Evolutionary conservation across 1,140 invertebrate genomes (phyloP).

Genomic region (Thrips palmi): DNA sequence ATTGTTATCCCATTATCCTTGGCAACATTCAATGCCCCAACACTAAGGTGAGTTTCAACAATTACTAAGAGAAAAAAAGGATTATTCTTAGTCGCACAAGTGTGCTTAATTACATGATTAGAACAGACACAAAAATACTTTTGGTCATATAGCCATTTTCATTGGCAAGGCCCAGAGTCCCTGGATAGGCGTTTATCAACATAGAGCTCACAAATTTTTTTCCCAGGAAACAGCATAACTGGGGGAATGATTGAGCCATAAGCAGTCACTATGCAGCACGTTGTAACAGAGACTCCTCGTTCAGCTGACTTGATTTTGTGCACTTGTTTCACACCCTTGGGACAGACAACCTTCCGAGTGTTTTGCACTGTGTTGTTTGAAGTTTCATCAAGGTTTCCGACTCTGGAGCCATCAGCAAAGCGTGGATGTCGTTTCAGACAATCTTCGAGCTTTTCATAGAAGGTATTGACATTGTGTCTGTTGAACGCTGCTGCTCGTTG

Average conservation of each 20-base stretch:
- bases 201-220: slow-evolving; percentile 18
- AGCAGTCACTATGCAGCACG: slow-evolving; percentile 18
- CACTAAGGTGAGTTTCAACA: slow-evolving; percentile 20
- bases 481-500: slow-evolving; percentile 19
- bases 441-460: no score
- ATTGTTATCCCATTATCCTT: slow-evolving; percentile 19
- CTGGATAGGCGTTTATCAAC: slow-evolving; percentile 20
- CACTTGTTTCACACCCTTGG: slow-evolving; percentile 21
- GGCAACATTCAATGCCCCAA: slow-evolving; percentile 18
- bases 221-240: slow-evolving; percentile 20
- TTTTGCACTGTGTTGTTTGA: slow-evolving; percentile 25
- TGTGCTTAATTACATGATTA: slow-evolving; percentile 25
- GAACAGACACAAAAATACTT: slow-evolving; percentile 24
- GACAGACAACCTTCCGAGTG: slow-evolving; percentile 21
- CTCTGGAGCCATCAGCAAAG: slow-evolving; percentile 13
- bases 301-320: slow-evolving; percentile 22
- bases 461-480: slow-evolving; percentile 13
- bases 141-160: slow-evolving; percentile 26
- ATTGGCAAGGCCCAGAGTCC: slow-evolving; percentile 23
- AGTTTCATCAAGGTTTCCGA: slow-evolving; percentile 26
- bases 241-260: slow-evolving; percentile 20
- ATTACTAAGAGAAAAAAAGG: slow-evolving; percentile 23
- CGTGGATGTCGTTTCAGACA: slow-evolving; percentile 6
- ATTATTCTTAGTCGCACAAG: slow-evolving; percentile 14
- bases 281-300: slow-evolving; percentile 22